Base-by-base conservation (phyloP, 37 sponge, comb jelly and placozoan species). In the Geodia barretti region DNA sequence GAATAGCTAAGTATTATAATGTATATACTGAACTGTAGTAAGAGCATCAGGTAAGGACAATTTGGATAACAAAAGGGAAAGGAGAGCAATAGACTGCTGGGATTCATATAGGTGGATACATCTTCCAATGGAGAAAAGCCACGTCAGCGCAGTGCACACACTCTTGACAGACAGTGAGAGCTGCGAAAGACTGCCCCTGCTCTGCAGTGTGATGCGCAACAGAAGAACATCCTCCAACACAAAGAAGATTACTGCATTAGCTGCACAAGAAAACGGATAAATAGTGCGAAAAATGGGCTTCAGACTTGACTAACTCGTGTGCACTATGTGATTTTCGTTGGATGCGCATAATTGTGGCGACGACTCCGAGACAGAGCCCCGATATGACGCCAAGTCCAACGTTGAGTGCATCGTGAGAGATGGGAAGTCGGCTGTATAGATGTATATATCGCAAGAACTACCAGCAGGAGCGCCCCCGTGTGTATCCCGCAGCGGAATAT, bases 401-500 rank as follows among this genome's bases (percentile, higher is more conserved):
- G 37, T 34, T 54, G 17, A 79, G 17, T 39, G 28, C 78, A 41
- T 65, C 69, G 60, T 36, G 24, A 11, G 83, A 68, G 73, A 88
- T 41, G 32, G 31, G 34, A 26, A 65, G 42, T 82, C 60, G 20
- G 87, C 84, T 11, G 34, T 30, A 73, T 86, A 83, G 24, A 86
- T 37, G 8, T n/a, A n/a, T 71, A 75, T 7, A 81, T 39, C 0
- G 79, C 77, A 39, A 89, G 79, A 23, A 78, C 39, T 8, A 25
- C 65, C 33, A 93, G 54, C 25, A 86, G 58, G 25, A 78, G 2
- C 0, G 87, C 91, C 25, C 88, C 91, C 11, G 73, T 34, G 33
- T 88, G 25, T 4, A 95, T 72, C 11, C 95, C 95, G 17, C 72
- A 63, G n/a, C 95, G 41, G 80, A 95, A 95, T 34, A 59, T 74